These are phyloP conservation scores for Toxonevra muliebris DNA, from an alignment of 2,888 invertebrate species.

Conservation along the genomic window DNA sequence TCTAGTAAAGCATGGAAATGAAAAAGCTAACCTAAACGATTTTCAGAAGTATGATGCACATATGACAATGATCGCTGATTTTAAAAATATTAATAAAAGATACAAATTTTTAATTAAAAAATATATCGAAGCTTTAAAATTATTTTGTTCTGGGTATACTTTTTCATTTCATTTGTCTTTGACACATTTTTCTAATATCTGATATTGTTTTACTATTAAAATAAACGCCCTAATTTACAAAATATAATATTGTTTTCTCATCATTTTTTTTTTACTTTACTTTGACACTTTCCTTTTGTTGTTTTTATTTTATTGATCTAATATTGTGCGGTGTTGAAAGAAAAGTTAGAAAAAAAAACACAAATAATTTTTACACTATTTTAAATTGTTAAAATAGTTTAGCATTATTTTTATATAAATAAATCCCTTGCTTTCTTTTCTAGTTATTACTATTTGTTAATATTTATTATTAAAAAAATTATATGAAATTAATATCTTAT, in stretches of 20 bases:
- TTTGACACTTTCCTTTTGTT: background rate
- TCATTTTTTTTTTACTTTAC: conserved; percentile 1
- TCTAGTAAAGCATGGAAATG: no score
- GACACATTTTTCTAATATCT: conserved; percentile 12
- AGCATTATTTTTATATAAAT: conserved; percentile 32
- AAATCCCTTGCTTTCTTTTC: conserved; percentile 27
- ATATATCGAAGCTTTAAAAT: no score
- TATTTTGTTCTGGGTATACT: no score
- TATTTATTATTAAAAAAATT: conserved; percentile 5
- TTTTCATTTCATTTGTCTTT: conserved; percentile 6
- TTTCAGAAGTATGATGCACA: no score
- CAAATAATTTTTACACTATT: background rate
- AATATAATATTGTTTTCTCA: conserved; percentile 18
- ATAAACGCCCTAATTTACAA: conserved; percentile 28
- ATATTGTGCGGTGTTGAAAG: background rate
- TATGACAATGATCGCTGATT: no score
- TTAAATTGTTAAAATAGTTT: conserved; percentile 33
- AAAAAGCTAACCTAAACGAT: no score
- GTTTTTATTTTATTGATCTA: background rate
- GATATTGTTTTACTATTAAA: conserved; percentile 17
- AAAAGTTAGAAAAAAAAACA: no score
- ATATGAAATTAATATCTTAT: no score
- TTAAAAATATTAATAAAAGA: no score
- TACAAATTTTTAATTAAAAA: no score
- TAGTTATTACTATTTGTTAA: conserved; percentile 11